These are phyloP conservation scores for Odontomyia ornata DNA, from an alignment of 2,888 invertebrate species.

Conservation along the genomic window DNA sequence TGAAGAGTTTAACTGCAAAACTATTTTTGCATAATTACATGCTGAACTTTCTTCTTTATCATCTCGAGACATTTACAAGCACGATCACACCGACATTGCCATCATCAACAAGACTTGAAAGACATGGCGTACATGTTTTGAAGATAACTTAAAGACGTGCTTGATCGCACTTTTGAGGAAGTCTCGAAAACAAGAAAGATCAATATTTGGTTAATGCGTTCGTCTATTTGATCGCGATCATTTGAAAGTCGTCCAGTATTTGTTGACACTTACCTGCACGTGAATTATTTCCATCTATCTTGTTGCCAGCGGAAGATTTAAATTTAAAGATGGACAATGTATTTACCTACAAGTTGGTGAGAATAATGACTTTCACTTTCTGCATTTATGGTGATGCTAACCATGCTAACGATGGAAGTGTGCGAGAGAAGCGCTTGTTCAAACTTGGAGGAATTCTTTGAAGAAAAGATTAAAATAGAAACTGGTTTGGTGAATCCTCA, in stretches of 20 bases:
- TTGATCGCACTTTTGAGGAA: conserved; percentile 1
- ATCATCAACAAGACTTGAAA: background rate
- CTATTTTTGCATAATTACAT: background rate
- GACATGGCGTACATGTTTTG: background rate
- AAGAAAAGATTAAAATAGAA: too few species aligned
- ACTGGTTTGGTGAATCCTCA: too few species aligned
- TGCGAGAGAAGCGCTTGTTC: too few species aligned
- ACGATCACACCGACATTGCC: background rate
- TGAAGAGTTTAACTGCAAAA: background rate
- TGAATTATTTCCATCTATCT: background rate
- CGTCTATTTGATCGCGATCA: background rate
- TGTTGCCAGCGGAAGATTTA: background rate
- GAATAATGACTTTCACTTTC: background rate
- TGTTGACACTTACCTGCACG: background rate
- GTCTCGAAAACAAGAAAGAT: background rate
- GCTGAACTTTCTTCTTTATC: conserved; percentile 1
- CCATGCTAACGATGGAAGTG: background rate
- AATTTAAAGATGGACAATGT: background rate
- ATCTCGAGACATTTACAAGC: background rate
- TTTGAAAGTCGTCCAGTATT: background rate
- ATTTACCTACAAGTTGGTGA: background rate
- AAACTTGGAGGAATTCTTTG: too few species aligned
- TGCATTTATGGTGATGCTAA: background rate
- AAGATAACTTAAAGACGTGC: background rate
- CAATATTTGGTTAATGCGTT: background rate